Evolutionary conservation across 1,140 invertebrate species (phyloP), one percentile per base, ranked within the genome.

Genomic region (Cydia splendana): DNA sequence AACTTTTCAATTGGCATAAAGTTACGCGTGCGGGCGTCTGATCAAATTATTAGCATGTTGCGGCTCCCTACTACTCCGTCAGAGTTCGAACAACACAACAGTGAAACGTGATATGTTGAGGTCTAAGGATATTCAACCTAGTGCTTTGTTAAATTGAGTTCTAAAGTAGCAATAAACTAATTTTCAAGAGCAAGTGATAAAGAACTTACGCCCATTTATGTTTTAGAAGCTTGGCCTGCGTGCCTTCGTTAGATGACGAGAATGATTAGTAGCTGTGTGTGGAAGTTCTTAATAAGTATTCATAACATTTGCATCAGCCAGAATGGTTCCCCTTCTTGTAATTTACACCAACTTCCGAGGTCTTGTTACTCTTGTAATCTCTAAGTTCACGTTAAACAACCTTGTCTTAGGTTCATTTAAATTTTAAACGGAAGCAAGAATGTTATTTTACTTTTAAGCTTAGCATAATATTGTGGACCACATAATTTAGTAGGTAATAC

Each of bases 21-120:
- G 89, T 92, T 92, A 76, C 84, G 80, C 84, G 82, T 87, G 80
- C 83, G 82, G 87, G 87, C 85, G 86, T 80, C 85, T 91, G 89
- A 91, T 92, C 88, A 92, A 92, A 91, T 92, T 91, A 92, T 91
- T 91, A 87, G 87, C 85, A 84, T 88, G 88, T 90, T 89, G 88
- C 86, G 85, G 89, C 82, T 85, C 81, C 65, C 75, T 79, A 84
- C 85, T 87, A 84, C 81, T 82, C 82, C 80, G 83, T 85, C 84
- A 85, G 77, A 88, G 82, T 87, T 85, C 69, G 65, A 75, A n/a
- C 76, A 76, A 76, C 78, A 84, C 76, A 79, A 79, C 75, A 0
- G 20, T 62, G 57, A 62, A 62, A 62, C 20, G 57, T 62, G 20
- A n/a, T 62, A 62, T 62, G 57, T 62, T 62, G 57, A 62, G 57